Evolutionary conservation across 2,113 vertebrate species (phyloP), one percentile per base, ranked within the genome.

Genomic region (Martes martes): DNA sequence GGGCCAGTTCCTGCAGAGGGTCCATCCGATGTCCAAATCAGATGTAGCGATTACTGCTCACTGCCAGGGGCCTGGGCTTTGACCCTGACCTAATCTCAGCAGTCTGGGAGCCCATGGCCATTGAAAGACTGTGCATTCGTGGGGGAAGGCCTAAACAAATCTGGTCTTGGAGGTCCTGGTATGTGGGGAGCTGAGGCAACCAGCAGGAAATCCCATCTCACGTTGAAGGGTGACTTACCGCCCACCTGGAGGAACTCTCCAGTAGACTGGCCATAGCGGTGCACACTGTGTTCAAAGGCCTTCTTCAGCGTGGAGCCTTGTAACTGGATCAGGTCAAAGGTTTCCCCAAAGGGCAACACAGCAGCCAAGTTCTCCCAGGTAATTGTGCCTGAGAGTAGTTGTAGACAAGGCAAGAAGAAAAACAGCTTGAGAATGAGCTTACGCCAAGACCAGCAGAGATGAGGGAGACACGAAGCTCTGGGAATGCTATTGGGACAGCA

Each of bases 181-280:
- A 11, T 55, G 13, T 8, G 14, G 16, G 15, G 69, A 55, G 6
- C 31, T 59, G 26, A 94, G 28, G 52, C 36, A 57, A 45, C 50
- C 23, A 45, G 13, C 57, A 71, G 33, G 76, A 89, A 55, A 26
- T 2, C 8, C 14, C 16, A 1, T 2, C 8, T 36, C 47, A 8
- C 24, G 6, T 4, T 26, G 74, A 55, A 36, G 24, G 9, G 74
- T 83, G 92, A 98, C 91, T 2, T 99, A 99, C 99, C 99, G 33
- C 99, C 99, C 61, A 99, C 99, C 97, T 99, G 99, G 7, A 99
- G 99, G 98, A 99, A 99, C 92, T 99, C 99, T 3, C 99, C 99
- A 0, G 97, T 99, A 97, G 97, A 98, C n/a, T 28, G 57, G 31
- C 99, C 99, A 0, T 99, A 98, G 33, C 99, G 98, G 63, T 7